Evolutionary conservation across 2,113 vertebrate genomes (phyloP).

Genomic region (Callopanchax toddi): DNA sequence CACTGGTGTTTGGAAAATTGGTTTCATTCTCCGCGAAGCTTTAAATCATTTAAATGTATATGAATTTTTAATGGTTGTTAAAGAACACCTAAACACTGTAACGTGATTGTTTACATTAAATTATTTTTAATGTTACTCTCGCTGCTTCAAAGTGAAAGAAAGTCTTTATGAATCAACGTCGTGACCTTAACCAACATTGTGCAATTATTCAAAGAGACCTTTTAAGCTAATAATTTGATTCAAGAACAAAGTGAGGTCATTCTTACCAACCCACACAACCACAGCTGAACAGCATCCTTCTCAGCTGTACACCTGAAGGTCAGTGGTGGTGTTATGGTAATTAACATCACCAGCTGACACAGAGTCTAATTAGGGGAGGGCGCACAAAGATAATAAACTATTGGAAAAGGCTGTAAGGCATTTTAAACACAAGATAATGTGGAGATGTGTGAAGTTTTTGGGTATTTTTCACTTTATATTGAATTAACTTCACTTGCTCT

Average conservation of each 20-base stretch:
- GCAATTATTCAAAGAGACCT: slow-evolving; percentile 36
- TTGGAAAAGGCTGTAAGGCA: neutral
- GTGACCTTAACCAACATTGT: slow-evolving; percentile 46
- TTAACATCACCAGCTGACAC: slow-evolving; percentile 29
- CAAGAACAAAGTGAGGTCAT: slow-evolving; percentile 16
- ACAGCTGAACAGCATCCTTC: slow-evolving; percentile 16
- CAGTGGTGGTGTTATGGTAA: slow-evolving; percentile 17
- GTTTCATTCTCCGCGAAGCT: neutral
- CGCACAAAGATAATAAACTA: slow-evolving; percentile 1
- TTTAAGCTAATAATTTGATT: slow-evolving; percentile 46
- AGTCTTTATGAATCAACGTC: neutral
- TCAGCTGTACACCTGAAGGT: slow-evolving; percentile 44
- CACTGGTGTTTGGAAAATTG: slow-evolving; percentile 23
- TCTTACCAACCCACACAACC: slow-evolving; percentile 27
- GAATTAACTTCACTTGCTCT: neutral
- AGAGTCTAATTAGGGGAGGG: neutral
- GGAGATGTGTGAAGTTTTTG: too few relatives aligned
- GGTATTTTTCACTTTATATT: neutral
- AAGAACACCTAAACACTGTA: slow-evolving; percentile 25
- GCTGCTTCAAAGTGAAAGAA: slow-evolving; percentile 32
- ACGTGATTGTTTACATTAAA: slow-evolving; percentile 23
- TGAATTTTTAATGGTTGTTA: slow-evolving; percentile 44
- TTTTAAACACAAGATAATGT: neutral
- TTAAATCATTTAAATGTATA: slow-evolving; percentile 12
- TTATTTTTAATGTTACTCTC: slow-evolving; percentile 47